Base-by-base conservation (phyloP, 2,113 vertebrate genomes). In the Pogonocichla stellata region DNA sequence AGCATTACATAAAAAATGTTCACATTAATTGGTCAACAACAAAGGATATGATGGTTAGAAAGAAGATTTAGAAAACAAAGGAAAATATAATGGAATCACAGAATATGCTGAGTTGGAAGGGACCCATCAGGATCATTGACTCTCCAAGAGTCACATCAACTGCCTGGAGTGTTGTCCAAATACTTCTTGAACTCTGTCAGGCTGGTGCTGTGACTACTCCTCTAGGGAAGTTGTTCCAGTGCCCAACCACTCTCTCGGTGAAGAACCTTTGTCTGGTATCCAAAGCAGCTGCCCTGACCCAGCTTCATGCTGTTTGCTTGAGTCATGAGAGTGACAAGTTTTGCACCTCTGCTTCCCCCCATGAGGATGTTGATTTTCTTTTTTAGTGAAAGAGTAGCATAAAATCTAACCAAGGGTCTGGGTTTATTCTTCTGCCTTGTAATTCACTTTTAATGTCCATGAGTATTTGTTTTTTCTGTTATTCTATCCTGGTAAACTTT, bases 191-290 rank as follows among this genome's bases (percentile, higher is more conserved):
- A 14, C 33, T 29, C 2, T 6, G 19, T 38, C 25, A 66, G 33
- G 8, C 10, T 80, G 22, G 10, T 51, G 34, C 26, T 33, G 10
- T 43, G 19, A 38, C 1, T 2, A 8, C 5, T 51, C 19, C 23
- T 4, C 14, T 23, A 2, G 26, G 9, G 24, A 57, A 51, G 14
- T 14, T 28, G 8, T 24, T 73, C 10, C 19, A 23, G 33, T 20
- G 19, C 28, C 45, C 51, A 38, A 0, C 0, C 33, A 38, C 19
- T 0, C 4, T 29, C 19, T 38, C 15, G 8, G 10, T 11, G 36
- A 45, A 73, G 28, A 33, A 33, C 8, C 8, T 66, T 51, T 51
- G 16, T 15, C 60, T 65, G 28, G 6, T 45, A 51, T 29, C 19
- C 19, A 38, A 0, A 7, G 19, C 16, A 51, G n/a, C 4, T 13